phyloP scores from a whole-genome alignment of 2,797 vertebrate genomes.

The Danio choprae region DNA sequence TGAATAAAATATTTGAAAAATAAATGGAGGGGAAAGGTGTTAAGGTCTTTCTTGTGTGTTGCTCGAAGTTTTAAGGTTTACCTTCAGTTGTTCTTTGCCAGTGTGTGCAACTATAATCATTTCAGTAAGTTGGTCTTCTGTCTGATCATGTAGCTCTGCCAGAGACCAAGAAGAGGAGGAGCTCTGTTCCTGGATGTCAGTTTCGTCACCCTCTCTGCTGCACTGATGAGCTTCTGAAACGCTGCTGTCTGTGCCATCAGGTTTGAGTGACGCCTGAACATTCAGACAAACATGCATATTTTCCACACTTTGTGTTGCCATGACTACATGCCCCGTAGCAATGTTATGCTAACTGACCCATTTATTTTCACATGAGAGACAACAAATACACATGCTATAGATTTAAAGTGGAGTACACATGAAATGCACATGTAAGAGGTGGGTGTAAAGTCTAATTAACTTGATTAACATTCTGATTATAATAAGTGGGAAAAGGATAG shows the following conservation, averaged over 20 bases:
- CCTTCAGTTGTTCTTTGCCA: slow-evolving; percentile 78
- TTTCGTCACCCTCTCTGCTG: slow-evolving; percentile 56
- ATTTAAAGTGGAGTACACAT: neutral
- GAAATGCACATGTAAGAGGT: neutral
- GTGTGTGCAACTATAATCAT: slow-evolving; percentile 66
- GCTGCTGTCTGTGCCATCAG: slow-evolving; percentile 42
- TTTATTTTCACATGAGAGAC: slow-evolving; percentile 62
- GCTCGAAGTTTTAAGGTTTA: slow-evolving; percentile 47
- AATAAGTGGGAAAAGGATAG: neutral
- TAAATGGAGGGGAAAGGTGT: neutral
- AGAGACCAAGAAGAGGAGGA: slow-evolving; percentile 66
- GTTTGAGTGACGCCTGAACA: slow-evolving; percentile 61
- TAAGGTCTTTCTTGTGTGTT: neutral
- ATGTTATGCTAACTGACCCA: slow-evolving; percentile 76
- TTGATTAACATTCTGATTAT: neutral
- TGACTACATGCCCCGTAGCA: slow-evolving; percentile 74
- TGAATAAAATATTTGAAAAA: neutral
- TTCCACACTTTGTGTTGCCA: slow-evolving; percentile 72
- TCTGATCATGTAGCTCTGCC: slow-evolving; percentile 38
- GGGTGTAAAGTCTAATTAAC: neutral
- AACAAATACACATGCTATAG: slow-evolving; percentile 2
- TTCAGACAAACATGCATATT: slow-evolving; percentile 54
- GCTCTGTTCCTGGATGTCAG: slow-evolving; percentile 63
- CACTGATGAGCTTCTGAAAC: slow-evolving; percentile 55
- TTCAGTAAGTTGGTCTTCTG: slow-evolving; percentile 62